Percentiles rank a stretch among this genome's conserved stretches.
Conservation (phyloP, 2,113 vertebrate genomes). For the Deroptyus accipitrinus region DNA sequence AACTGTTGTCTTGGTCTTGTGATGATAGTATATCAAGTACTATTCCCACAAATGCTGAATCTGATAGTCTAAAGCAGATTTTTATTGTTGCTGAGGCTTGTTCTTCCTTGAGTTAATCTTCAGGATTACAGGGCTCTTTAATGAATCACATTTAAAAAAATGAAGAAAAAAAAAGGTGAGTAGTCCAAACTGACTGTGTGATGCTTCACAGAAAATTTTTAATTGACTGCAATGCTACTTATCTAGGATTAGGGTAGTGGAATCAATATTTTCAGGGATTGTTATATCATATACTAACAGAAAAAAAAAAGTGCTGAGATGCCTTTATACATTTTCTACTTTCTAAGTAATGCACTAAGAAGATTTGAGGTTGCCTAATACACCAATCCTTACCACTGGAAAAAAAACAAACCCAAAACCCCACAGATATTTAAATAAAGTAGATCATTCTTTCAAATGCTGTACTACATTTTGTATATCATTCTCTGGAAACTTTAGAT, state of each 20-base stretch:
- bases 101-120: not conserved
- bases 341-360: not conserved
- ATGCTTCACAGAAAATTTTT: not conserved
- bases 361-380: not conserved
- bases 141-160: not conserved
- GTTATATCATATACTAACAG: not conserved
- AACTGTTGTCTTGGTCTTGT: conserved; percentile 4
- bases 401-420: not conserved
- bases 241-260: not conserved
- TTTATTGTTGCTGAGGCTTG: conserved; percentile 12
- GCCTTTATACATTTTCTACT: not conserved
- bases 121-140: not conserved
- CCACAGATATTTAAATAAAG: not conserved
- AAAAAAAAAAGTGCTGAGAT: not conserved
- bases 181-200: not conserved
- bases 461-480: not conserved
- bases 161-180: not conserved
- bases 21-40: not conserved
- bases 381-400: not conserved
- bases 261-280: not conserved
- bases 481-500: not conserved
- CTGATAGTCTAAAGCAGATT: not conserved
- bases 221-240: not conserved
- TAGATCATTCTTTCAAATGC: not conserved
- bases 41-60: not conserved